These are phyloP conservation scores for Drosophila saltans DNA, from an alignment of 1,140 invertebrate species.

Conservation along the genomic window DNA sequence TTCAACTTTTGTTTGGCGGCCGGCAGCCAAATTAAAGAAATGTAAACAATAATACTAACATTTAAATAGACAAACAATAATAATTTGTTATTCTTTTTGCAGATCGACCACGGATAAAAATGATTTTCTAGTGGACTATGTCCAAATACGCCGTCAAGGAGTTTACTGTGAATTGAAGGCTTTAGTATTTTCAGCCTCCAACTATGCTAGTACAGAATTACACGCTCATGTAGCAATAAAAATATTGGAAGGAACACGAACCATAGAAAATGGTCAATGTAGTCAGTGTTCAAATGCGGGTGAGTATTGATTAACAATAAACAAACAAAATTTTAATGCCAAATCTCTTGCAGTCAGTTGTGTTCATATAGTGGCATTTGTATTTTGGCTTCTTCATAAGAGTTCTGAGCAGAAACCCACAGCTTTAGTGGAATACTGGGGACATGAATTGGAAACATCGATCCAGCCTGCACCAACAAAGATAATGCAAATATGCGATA, in stretches of 20 bases:
- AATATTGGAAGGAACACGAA: slow-evolving; percentile 43
- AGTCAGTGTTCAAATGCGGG: slow-evolving; percentile 44
- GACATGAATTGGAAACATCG: slow-evolving; percentile 64
- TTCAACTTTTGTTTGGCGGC: slow-evolving; percentile 58
- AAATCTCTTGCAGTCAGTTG: slow-evolving; percentile 50
- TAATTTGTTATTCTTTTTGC: background rate
- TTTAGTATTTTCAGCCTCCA: slow-evolving; percentile 51
- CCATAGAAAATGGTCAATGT: slow-evolving; percentile 55
- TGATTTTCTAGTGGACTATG: slow-evolving; percentile 71
- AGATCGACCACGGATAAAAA: slow-evolving; percentile 47
- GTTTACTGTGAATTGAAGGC: slow-evolving; percentile 60
- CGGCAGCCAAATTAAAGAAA: slow-evolving; percentile 39
- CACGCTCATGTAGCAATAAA: slow-evolving; percentile 66
- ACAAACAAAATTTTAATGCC: background rate
- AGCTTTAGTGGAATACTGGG: slow-evolving; percentile 72
- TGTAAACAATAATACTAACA: slow-evolving; percentile 30
- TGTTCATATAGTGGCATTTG: slow-evolving; percentile 66
- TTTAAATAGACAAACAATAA: background rate
- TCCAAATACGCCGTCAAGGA: slow-evolving; percentile 59
- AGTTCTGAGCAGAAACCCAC: slow-evolving; percentile 52
- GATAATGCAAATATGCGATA: slow-evolving; percentile 61
- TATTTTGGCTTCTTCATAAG: slow-evolving; percentile 75
- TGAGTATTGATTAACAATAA: background rate
- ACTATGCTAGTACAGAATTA: slow-evolving; percentile 56
- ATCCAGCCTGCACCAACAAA: slow-evolving; percentile 54